These are phyloP conservation scores for Tinea pellionella DNA, from an alignment of 2,888 invertebrate species.

Conservation along the genomic window DNA sequence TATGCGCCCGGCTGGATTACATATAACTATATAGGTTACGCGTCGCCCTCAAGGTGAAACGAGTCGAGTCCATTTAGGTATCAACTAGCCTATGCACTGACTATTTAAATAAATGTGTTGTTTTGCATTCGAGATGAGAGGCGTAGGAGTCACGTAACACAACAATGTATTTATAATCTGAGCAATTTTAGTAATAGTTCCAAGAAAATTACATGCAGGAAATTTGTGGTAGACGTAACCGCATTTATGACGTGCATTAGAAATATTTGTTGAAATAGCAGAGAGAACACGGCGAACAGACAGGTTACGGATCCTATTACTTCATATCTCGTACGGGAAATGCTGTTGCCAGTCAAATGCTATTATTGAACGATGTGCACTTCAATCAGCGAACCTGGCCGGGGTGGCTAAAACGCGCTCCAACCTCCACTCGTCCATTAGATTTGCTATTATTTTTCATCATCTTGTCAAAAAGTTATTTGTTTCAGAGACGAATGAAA, in stretches of 20 bases:
- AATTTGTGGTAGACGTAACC: background rate
- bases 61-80: background rate
- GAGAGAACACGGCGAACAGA: background rate
- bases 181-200: background rate
- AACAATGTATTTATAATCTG: constrained; percentile 1
- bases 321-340: background rate
- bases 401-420: background rate
- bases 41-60: constrained; percentile 2
- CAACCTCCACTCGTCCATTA: background rate
- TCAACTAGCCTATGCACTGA: background rate
- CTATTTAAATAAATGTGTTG: constrained; percentile 6
- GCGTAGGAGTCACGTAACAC: constrained; percentile 1
- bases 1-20: background rate
- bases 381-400: background rate
- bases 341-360: constrained; percentile 6
- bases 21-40: background rate
- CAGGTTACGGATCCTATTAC: constrained; percentile 5
- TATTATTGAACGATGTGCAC: constrained; percentile 8
- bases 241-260: constrained; percentile 5
- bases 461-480: background rate
- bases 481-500: too few relatives aligned
- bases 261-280: background rate
- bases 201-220: background rate
- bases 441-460: background rate
- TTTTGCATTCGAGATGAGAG: constrained; percentile 5